These are phyloP conservation scores for Globodera rostochiensis DNA, from an alignment of 1,140 invertebrate species.

Conservation along the genomic window DNA sequence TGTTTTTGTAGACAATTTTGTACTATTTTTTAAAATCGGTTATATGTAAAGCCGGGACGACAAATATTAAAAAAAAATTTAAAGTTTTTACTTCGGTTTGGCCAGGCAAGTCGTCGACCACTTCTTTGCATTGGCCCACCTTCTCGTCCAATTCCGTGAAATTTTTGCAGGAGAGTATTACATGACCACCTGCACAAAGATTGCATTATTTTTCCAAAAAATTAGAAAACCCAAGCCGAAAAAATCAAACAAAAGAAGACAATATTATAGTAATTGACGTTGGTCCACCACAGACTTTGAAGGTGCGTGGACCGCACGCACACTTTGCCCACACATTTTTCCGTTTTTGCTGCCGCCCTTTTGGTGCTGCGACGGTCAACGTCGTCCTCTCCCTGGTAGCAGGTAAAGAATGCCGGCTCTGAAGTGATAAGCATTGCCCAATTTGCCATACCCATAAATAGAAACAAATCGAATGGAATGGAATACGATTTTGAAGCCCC, in stretches of 20 bases:
- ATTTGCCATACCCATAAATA: background rate
- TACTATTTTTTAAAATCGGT: no score
- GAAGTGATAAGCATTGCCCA: background rate
- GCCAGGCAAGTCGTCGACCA: conserved; percentile 20
- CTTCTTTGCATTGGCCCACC: conserved; percentile 12
- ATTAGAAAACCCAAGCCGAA: background rate
- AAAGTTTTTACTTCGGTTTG: conserved; percentile 9
- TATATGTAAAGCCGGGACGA: no score
- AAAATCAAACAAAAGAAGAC: no score
- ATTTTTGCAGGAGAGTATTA: conserved; percentile 15
- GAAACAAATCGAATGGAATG: background rate
- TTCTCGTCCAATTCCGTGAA: background rate
- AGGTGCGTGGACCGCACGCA: conserved; percentile 13
- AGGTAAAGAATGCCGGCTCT: background rate
- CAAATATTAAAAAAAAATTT: background rate
- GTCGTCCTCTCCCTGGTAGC: conserved; percentile 17
- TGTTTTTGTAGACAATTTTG: no score
- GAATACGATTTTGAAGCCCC: background rate
- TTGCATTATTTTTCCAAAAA: background rate
- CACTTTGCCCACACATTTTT: conserved; percentile 16
- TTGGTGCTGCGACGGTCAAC: no score
- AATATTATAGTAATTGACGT: no score
- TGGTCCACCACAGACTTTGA: background rate
- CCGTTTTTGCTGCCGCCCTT: background rate
- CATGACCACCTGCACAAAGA: conserved; percentile 9